Percentiles rank a stretch among this genome's conserved stretches.
phyloP scores from a whole-genome alignment of 2,797 vertebrate genomes.

The Cheirogaleus major region DNA sequence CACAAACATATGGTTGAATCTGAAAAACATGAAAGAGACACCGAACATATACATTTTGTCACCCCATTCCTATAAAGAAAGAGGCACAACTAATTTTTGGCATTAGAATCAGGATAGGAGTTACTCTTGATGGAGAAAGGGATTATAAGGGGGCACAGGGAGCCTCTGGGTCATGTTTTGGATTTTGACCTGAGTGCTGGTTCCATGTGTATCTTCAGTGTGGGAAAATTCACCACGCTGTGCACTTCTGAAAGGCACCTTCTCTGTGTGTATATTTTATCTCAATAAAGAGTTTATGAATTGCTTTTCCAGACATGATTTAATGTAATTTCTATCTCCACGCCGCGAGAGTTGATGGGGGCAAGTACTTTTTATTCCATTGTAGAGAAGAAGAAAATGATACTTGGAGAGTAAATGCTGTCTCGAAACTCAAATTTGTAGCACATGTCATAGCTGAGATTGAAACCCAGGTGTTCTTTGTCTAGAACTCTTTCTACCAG shows the following conservation, averaged over 20 bases:
- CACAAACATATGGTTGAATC: neutral
- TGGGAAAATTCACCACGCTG: neutral
- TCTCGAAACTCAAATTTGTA: neutral
- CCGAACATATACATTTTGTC: no score
- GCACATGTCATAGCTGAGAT: fast-evolving
- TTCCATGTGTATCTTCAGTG: no score
- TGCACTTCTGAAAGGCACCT: neutral
- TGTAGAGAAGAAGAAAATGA: neutral
- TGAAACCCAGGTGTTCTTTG: neutral
- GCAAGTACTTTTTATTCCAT: neutral
- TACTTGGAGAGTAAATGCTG: neutral
- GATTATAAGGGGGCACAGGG: neutral
- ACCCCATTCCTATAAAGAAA: neutral
- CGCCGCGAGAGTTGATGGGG: neutral
- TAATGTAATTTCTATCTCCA: neutral
- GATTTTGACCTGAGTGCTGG: neutral
- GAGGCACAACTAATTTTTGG: neutral
- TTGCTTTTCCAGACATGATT: neutral
- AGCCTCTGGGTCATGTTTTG: neutral
- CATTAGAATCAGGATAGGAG: neutral
- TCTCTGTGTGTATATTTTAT: neutral
- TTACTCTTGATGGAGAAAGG: neutral
- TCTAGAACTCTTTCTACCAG: neutral
- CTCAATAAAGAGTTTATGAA: neutral
- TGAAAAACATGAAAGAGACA: neutral